phyloP scores from a whole-genome alignment of 2,797 vertebrate genomes.

The Lepus oiostolus region DNA sequence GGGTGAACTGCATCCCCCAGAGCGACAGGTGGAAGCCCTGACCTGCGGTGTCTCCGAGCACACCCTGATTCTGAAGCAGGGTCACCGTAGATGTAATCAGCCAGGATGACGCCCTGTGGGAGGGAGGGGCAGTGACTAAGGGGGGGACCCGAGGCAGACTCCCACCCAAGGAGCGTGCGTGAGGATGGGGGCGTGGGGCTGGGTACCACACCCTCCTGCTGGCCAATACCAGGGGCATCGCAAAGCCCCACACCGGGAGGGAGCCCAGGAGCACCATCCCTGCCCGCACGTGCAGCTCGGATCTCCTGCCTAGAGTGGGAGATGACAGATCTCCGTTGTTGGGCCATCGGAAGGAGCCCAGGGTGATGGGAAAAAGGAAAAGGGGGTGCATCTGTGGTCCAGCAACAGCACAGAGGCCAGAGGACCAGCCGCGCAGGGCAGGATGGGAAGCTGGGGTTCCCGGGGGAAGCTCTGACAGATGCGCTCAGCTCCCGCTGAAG shows the following conservation, averaged over 20 bases:
- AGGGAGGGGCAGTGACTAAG: too few relatives aligned
- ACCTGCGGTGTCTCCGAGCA: background rate
- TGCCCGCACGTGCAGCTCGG: too few relatives aligned
- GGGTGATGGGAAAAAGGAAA: fast-evolving
- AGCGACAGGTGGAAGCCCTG: background rate
- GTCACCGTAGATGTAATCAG: background rate
- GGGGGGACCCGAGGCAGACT: background rate
- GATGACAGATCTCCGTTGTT: too few relatives aligned
- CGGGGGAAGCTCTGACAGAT: background rate
- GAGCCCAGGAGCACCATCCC: too few relatives aligned
- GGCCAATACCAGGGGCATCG: too few relatives aligned
- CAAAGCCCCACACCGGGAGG: too few relatives aligned
- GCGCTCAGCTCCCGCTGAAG: background rate
- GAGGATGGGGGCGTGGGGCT: too few relatives aligned
- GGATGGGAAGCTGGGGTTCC: fast-evolving
- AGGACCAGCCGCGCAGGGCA: background rate
- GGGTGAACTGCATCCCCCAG: background rate
- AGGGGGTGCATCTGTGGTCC: background rate
- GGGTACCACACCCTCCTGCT: too few relatives aligned
- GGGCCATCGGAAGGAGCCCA: too few relatives aligned
- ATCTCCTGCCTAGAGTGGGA: too few relatives aligned
- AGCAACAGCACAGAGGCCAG: fast-evolving
- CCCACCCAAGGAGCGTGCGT: fast-evolving
- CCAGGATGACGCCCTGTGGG: background rate
- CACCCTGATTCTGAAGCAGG: background rate